A percentile compares a stretch with the other conserved stretches of the same genome.
These are phyloP conservation scores for Eristalis intricaria DNA, from an alignment of 2,888 invertebrate genomes.

Conservation along the genomic window DNA sequence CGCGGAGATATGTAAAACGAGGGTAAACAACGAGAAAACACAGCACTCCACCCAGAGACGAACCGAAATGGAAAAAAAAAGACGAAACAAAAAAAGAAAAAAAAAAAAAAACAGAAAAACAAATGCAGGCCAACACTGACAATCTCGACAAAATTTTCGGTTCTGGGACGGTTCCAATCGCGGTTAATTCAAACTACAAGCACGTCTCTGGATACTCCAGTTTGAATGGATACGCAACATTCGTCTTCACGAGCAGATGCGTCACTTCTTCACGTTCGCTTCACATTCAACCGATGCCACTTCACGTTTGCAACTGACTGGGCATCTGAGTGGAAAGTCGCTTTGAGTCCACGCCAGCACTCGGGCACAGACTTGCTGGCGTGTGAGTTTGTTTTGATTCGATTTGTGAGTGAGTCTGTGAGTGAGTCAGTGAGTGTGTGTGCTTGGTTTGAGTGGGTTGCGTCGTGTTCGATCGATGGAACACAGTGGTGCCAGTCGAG, in stretches of 20 bases:
- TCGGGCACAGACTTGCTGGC: neutral
- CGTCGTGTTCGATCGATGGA: neutral
- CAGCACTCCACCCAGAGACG: neutral
- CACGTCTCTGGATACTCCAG: neutral
- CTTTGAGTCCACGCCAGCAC: neutral
- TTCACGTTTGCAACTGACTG: slow-evolving; percentile 64
- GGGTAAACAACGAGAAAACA: neutral
- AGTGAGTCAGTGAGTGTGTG: neutral
- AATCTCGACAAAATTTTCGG: slow-evolving; percentile 10
- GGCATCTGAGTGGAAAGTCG: slow-evolving; percentile 33
- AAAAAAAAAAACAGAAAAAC: neutral
- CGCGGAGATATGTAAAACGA: neutral
- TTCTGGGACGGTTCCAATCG: slow-evolving; percentile 1
- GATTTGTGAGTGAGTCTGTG: slow-evolving; percentile 1
- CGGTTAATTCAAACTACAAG: slow-evolving; percentile 11
- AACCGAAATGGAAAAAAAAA: neutral
- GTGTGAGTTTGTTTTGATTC: slow-evolving; percentile 52
- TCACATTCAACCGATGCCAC: slow-evolving; percentile 41
- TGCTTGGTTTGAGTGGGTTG: slow-evolving; percentile 12
- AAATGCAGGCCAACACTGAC: neutral
- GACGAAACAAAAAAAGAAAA: neutral
- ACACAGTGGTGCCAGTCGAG: neutral
- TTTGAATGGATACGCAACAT: slow-evolving; percentile 19
- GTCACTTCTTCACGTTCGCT: slow-evolving; percentile 1
- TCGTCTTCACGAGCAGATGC: slow-evolving; percentile 5